Base-by-base conservation (phyloP, 1,140 invertebrate species). In the Camponotus floridanus region DNA sequence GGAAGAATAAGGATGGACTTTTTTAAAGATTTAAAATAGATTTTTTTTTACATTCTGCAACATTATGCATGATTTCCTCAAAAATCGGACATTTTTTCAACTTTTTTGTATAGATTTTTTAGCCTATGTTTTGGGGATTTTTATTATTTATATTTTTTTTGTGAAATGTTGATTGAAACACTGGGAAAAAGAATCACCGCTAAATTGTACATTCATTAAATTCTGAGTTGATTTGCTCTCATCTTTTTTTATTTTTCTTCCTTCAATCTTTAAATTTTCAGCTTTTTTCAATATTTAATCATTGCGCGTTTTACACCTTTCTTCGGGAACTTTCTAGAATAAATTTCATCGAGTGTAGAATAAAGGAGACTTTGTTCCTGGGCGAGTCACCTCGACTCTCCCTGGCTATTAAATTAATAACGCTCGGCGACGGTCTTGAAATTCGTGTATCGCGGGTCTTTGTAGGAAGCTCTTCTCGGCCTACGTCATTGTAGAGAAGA, bases 391-490 rank as follows among this genome's bases (percentile, higher is more conserved):
- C 74, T 73, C 65, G 51, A 39, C 51, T 86, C 48, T 87, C 62
- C 33, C 45, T 0, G 18, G 31, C 48, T 73, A 87, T 88, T 88
- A 85, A 73, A 79, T 86, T 86, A 88, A 57, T 73, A 57, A 65
- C 39, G 31, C 33, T 74, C 8, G 57, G 33, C 42, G 80, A 64
- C 73, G 31, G 21, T 74, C 61, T 85, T n/a, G 18, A 55, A 85
- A 61, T 78, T 51, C 4, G 48, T 67, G 65, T 42, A 57, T 74
- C 45, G 36, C 36, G 11, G n/a, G 71, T 59, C 57, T 36, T 64
- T 61, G 39, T 57, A 48, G 33, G 26, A 64, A 76, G 59, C 39
- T 74, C 57, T 73, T 1, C 15, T 83, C 33, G 26, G 11, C 2
- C 36, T 39, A 18, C 33, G 1, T 36, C 21, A 39, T 61, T 84